These are phyloP conservation scores for Tolypeutes matacus DNA, from an alignment of 2,797 vertebrate genomes.

Conservation along the genomic window DNA sequence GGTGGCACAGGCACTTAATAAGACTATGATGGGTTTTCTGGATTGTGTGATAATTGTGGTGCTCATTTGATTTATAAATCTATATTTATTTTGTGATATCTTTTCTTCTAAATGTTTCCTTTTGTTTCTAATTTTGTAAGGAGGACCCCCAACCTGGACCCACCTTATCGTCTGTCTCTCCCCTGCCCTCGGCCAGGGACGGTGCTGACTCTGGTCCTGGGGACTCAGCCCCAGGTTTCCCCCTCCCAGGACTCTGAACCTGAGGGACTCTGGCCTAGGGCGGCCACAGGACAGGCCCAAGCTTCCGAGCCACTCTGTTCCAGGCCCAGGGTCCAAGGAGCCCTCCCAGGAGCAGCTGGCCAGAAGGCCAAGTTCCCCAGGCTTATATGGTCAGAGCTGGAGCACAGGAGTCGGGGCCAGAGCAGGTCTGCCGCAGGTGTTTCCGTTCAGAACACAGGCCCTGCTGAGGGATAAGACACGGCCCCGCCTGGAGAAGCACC, in stretches of 20 bases:
- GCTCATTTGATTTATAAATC: background rate
- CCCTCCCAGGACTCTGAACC: background rate
- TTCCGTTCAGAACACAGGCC: background rate
- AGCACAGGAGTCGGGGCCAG: background rate
- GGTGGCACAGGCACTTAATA: no score
- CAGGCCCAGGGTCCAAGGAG: no score
- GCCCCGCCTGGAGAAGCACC: background rate
- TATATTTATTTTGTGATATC: background rate
- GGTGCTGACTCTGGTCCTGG: fast-evolving
- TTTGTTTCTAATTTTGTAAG: background rate
- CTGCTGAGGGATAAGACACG: no score
- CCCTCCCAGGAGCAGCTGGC: background rate
- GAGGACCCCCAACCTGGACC: background rate
- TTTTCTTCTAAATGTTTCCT: background rate
- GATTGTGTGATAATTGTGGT: background rate
- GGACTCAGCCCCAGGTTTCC: background rate
- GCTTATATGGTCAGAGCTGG: fast-evolving
- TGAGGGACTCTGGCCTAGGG: no score
- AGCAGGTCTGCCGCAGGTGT: no score
- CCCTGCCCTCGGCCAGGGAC: no score
- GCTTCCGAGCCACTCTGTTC: no score
- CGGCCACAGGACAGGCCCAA: background rate
- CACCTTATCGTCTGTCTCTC: background rate
- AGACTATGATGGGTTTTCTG: background rate
- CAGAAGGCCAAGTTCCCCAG: background rate